Base-by-base conservation (phyloP, 2,113 vertebrate genomes). In the Lampris megalopsis region DNA sequence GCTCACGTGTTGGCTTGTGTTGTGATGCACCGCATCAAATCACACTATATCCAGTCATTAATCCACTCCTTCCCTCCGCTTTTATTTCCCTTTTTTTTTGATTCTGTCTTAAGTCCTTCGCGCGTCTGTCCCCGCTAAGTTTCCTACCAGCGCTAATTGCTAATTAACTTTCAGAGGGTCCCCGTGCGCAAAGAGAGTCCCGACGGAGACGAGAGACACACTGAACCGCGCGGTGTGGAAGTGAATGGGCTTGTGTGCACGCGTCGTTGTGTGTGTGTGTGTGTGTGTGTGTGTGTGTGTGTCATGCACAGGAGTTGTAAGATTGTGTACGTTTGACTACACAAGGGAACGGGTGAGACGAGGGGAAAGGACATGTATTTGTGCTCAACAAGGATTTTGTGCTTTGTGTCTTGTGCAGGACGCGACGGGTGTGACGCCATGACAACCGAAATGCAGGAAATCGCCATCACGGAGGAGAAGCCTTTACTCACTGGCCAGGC, bases 391-490 rank as follows among this genome's bases (percentile, higher is more conserved):
- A 45, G 7, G 13, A 35, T 38, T 71, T 41, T 7, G 6, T 0
- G 73, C 49, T 75, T 2, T 82, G 77, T 11, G 71, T 47, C 79
- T 63, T 8, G 1, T 11, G 37, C 83, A 94, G 92, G 90, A 89
- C 70, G 66, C 7, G 63, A 74, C 86, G 59, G 11, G 42, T 48
- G 52, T 50, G 49, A 79, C 62, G 58, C 63, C 82, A 95, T 95
- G 94, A 95, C 94, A 8, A 93, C 94, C 3, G 94, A 95, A 80
- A 93, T 94, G 92, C 94, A 95, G 83, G 94, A 95, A 82, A 93
- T 95, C 63, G 88, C 94, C 90, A 94, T 94, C 77, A 93, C 93
- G 1, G 94, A 95, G 89, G 94, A 94, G 4, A 95, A 94, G 85
- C 94, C 94, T 66, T 83, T 95, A 77, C 92, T 94, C 68, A 91